Conservation (phyloP, 2,888 invertebrate species). For the Thecocarcelia acutangulata region DNA sequence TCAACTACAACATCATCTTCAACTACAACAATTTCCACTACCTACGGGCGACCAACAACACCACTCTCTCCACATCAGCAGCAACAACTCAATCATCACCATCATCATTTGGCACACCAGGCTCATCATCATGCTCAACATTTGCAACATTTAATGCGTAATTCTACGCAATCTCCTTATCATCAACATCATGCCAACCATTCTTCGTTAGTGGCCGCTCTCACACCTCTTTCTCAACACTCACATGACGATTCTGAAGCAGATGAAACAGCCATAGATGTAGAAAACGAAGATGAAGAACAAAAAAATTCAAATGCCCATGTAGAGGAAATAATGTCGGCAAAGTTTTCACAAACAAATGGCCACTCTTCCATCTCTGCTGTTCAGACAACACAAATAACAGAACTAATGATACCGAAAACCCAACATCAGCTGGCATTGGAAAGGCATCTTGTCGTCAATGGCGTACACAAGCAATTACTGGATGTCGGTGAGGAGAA, state of each 20-base stretch:
- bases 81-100: constrained; percentile 37
- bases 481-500: constrained; percentile 21
- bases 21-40: constrained; percentile 62
- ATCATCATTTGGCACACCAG: constrained; percentile 37
- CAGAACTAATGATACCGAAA: constrained; percentile 61
- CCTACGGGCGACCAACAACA: constrained; percentile 60
- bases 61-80: constrained; percentile 66
- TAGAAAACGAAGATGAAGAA: constrained; percentile 77
- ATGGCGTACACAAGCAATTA: constrained; percentile 50
- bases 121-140: constrained; percentile 61
- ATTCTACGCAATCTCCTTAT: constrained; percentile 49
- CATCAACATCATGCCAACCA: constrained; percentile 48
- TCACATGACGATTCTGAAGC: constrained; percentile 74
- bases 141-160: constrained; percentile 61
- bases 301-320: constrained; percentile 47
- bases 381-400: constrained; percentile 7
- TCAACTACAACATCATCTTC: constrained; percentile 64
- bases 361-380: constrained; percentile 46
- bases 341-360: constrained; percentile 67
- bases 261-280: constrained; percentile 79
- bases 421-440: constrained; percentile 56
- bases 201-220: constrained; percentile 36
- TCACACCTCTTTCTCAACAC: constrained; percentile 62
- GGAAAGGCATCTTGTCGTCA: constrained; percentile 55
- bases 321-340: constrained; percentile 56